Conservation (phyloP, 2,888 invertebrate species). For the Eilema caniola region DNA sequence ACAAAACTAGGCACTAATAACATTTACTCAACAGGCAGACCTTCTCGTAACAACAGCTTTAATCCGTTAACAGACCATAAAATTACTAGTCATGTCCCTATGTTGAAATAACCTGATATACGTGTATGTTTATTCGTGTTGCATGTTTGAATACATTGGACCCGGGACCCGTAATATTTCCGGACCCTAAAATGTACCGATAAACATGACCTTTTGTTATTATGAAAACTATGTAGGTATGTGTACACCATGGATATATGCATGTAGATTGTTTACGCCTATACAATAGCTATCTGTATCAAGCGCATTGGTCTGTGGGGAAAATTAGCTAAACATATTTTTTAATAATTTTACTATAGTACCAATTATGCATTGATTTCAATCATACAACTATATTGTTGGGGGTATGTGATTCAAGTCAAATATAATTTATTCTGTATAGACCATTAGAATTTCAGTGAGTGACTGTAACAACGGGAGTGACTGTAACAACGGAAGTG, state of each 20-base stretch:
- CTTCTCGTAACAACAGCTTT: not conserved
- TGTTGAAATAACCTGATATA: not conserved
- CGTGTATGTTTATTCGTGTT: constrained; percentile 5
- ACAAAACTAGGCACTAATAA: not conserved
- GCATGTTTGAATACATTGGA: constrained; percentile 12
- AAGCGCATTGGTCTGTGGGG: not conserved
- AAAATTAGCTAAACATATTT: not conserved
- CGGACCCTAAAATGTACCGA: constrained; percentile 9
- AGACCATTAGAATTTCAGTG: no score
- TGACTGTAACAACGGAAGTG: no score
- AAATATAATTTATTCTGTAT: no score
- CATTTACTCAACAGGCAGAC: not conserved
- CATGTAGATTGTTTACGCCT: not conserved
- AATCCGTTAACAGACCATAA: not conserved
- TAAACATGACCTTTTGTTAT: constrained; percentile 19
- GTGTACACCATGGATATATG: not conserved
- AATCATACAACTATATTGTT: no score
- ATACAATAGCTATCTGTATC: not conserved
- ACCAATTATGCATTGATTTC: no score
- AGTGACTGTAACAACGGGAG: no score
- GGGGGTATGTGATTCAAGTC: no score
- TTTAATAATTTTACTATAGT: no score
- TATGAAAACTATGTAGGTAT: not conserved
- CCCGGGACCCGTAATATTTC: constrained; percentile 14
- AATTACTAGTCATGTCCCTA: constrained; percentile 6